A percentile compares a stretch with the other conserved stretches of the same genome.
phyloP scores from a whole-genome alignment of 2,797 vertebrate species.

The Pseudochirops cupreus region DNA sequence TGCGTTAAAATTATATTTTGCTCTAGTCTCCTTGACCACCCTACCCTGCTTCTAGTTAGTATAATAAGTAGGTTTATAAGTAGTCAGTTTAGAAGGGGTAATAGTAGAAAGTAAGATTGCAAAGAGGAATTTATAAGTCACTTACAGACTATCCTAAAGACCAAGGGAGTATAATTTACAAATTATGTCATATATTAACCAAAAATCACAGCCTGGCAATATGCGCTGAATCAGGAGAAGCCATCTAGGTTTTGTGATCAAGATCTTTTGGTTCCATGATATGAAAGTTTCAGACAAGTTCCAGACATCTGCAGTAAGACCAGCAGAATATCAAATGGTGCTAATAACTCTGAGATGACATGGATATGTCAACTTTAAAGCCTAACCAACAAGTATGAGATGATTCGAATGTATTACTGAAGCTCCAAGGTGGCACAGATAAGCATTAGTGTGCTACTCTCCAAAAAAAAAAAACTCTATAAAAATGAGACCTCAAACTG shows the following conservation, averaged over 20 bases:
- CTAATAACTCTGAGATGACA: neutral
- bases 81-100: neutral
- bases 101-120: neutral
- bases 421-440: neutral
- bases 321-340: neutral
- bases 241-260: neutral
- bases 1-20: neutral
- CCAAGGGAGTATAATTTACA: neutral
- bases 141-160: neutral
- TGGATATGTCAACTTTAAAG: neutral
- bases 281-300: neutral
- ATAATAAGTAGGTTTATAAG: neutral
- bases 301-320: neutral
- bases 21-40: neutral
- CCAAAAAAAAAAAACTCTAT: neutral
- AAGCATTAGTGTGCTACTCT: neutral
- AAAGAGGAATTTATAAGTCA: neutral
- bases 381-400: neutral
- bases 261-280: neutral
- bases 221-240: neutral
- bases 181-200: neutral
- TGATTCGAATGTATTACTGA: neutral
- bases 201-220: neutral
- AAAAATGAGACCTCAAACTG: neutral
- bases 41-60: neutral